phyloP scores from a whole-genome alignment of 2,888 invertebrate genomes.

The Lydus trimaculatus region DNA sequence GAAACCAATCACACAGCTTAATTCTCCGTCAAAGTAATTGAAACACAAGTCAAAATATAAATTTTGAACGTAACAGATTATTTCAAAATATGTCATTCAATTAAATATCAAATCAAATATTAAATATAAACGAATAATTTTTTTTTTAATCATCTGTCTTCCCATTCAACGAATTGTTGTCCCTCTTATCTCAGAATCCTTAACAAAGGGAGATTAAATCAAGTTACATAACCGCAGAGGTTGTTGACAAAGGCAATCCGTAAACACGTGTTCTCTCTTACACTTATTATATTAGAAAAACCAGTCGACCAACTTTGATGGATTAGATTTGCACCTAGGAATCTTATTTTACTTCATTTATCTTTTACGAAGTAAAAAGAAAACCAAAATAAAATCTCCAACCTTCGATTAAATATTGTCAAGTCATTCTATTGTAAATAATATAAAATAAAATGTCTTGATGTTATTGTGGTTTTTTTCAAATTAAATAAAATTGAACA shows the following conservation, averaged over 20 bases:
- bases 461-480: not conserved
- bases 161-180: too few relatives aligned
- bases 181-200: not conserved
- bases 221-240: not conserved
- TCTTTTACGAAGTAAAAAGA: not conserved
- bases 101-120: not conserved
- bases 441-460: not conserved
- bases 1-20: constrained; percentile 5
- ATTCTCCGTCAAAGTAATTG: not conserved
- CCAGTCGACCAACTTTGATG: constrained; percentile 1
- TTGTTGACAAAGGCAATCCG: constrained; percentile 1
- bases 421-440: not conserved
- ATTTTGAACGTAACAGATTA: not conserved
- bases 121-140: not conserved
- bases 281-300: constrained; percentile 1
- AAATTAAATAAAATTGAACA: constrained; percentile 2
- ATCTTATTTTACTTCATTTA: constrained; percentile 8
- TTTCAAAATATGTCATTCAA: not conserved
- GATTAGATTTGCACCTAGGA: not conserved
- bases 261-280: not conserved
- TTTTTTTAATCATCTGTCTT: not conserved
- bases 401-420: not conserved
- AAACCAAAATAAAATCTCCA: not conserved
- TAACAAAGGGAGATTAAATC: not conserved
- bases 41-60: not conserved